Base-by-base conservation (phyloP, 2,797 vertebrate genomes). In the Alectoris magna region DNA sequence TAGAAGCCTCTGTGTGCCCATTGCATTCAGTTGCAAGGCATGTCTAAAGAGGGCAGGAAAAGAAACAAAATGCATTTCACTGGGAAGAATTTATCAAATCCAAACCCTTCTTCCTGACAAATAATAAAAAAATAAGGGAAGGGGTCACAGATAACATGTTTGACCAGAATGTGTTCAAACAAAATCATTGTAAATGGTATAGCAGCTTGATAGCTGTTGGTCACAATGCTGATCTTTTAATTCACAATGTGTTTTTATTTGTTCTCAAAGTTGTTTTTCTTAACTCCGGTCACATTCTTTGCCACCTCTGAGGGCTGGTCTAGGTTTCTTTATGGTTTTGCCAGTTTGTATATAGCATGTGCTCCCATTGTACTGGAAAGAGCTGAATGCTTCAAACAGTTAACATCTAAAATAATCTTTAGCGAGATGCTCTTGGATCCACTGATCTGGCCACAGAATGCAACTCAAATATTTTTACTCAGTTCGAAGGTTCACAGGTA, bases 1-100 rank as follows among this genome's bases (percentile, higher is more conserved):
- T n/a, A 99, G 96, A 63, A 99, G 98, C 97, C 99, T 98, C 97
- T 99, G 98, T 0, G 99, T 99, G 94, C 98, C 99, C 11, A 98
- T 98, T 67, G 98, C 99, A 0, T 99, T 99, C 82, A 99, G 98
- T 95, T 99, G 98, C 96, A 99, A 96, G 41, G 99, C 99, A 4
- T 98, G 98, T 85, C 99, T 99, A 86, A 8, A 76, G 49, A 88
- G 77, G 4, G 18, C 48, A 49, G 13, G 59, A 48, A 86, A 80
- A 68, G 55, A 71, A 49, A 56, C 10, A 89, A 15, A 70, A 72
- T 5, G 51, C 36, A 10, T 43, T 62, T 84, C 31, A 43, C 2
- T 21, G 23, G 36, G 6, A 48, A 43, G 43, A 78, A 76, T 1
- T 1, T 4, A 23, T 4, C 10, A 43, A 73, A 43, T 3, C 27